Evolutionary conservation across 2,888 invertebrate genomes (phyloP).

Genomic region (Parnassius smintheus): DNA sequence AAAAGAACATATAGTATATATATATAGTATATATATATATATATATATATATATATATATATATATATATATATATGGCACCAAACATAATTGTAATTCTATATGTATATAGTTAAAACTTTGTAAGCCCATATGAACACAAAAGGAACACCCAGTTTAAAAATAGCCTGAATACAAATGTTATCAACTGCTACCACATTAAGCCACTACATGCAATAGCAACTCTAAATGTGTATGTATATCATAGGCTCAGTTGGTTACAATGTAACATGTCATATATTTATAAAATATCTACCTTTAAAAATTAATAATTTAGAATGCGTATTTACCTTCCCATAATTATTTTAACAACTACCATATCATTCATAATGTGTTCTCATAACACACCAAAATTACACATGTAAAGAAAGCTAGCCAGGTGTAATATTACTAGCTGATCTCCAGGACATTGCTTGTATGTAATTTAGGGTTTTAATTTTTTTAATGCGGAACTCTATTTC

Average conservation of each 20-base stretch:
- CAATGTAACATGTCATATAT: slow-evolving; percentile 1
- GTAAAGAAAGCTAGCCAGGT: too few relatives aligned
- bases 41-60: not conserved
- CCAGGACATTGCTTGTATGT: too few relatives aligned
- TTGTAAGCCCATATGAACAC: not conserved
- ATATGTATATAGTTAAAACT: not conserved
- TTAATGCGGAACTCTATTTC: too few relatives aligned
- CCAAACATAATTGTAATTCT: not conserved
- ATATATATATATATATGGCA: not conserved
- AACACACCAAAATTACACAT: too few relatives aligned
- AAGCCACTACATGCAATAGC: slow-evolving; percentile 1
- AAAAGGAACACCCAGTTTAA: slow-evolving; percentile 25
- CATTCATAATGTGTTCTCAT: too few relatives aligned
- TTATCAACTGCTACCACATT: slow-evolving; percentile 13
- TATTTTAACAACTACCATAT: too few relatives aligned
- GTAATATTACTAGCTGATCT: too few relatives aligned
- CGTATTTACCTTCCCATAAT: too few relatives aligned
- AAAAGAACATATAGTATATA: too few relatives aligned
- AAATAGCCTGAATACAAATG: slow-evolving; percentile 26
- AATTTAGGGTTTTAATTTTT: too few relatives aligned
- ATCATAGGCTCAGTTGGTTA: not conserved
- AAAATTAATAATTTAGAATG: not conserved
- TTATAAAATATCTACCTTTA: not conserved
- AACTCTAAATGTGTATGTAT: not conserved
- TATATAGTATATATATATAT: not conserved